Base-by-base conservation (phyloP, 2,113 vertebrate genomes). In the Brachyhypopomus gauderio region DNA sequence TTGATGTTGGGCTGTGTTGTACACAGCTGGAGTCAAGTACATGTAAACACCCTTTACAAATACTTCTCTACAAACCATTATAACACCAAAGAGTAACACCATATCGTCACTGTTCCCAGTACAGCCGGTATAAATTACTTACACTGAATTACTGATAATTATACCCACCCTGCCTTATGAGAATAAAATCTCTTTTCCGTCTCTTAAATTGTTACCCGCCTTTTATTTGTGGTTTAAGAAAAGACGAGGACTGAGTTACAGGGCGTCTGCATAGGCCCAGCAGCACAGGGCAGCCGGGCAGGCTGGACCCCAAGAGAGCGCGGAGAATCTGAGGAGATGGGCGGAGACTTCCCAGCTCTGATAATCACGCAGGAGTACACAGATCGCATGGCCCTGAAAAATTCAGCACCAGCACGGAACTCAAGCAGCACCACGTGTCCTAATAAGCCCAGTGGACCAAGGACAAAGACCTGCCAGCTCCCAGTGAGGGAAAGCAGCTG, bases 331-430 rank as follows among this genome's bases (percentile, higher is more conserved):
- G 20, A 22, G 41, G 75, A 17, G 58, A 55, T 80, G 22, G 52
- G 76, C 64, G 41, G 52, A 22, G 36, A 60, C 12, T 16, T 59
- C 22, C 17, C 41, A 67, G 72, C 34, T 30, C 70, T 72, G 88
- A 88, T 90, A 90, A 90, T 89, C 85, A 83, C 86, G 75, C 77
- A 88, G 86, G 77, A 48, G 71, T 20, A 78, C 83, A 81, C 67
- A 72, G 85, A 91, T 93, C 89, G 82, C 87, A 91, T 92, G 83
- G 69, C 92, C 83, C 75, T 93, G 81, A 92, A 93, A 93, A 88
- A 93, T 92, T 93, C 85, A 92, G 85, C 87, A 91, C 78, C 81
- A 86, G 78, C 64, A 58, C 45, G 41, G 30, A 82, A 72, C 76
- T 79, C 48, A 75, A 12, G 48, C 60, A 77, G 14, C 8, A 69